Evolutionary conservation across 2,797 vertebrate genomes (phyloP).

Genomic region (Oreochromis grahami): DNA sequence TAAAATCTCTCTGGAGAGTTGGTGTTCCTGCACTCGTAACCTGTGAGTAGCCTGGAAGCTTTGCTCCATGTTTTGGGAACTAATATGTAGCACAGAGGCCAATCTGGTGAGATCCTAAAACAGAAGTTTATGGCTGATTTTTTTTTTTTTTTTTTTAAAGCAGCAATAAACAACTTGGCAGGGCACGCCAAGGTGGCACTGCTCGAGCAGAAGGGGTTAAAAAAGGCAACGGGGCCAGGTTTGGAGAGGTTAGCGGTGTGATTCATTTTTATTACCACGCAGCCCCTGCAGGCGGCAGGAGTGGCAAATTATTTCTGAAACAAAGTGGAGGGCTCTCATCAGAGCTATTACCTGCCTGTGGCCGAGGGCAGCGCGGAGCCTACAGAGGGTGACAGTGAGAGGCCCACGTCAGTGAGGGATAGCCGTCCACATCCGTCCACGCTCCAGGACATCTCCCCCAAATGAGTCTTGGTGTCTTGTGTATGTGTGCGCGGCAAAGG

Average conservation of each 20-base stretch:
- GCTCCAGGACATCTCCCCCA: slow-evolving; percentile 76
- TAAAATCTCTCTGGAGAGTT: slow-evolving; percentile 57
- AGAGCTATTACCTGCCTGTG: slow-evolving; percentile 83
- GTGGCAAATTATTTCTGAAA: slow-evolving; percentile 88
- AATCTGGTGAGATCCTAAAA: not conserved
- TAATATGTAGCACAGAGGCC: slow-evolving; percentile 1
- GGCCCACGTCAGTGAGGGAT: slow-evolving; percentile 74
- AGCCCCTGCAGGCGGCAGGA: slow-evolving; percentile 78
- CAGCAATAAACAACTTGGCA: not conserved
- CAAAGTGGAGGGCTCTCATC: slow-evolving; percentile 85
- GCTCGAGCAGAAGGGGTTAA: slow-evolving; percentile 60
- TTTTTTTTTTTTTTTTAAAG: not conserved
- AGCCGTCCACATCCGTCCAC: slow-evolving; percentile 76
- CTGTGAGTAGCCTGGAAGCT: slow-evolving; percentile 46
- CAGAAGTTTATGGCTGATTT: not conserved
- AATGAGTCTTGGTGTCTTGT: slow-evolving; percentile 61
- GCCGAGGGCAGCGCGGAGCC: slow-evolving; percentile 69
- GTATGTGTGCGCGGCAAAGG: not conserved
- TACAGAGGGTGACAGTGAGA: slow-evolving; percentile 75
- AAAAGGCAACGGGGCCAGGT: slow-evolving; percentile 50
- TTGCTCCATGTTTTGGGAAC: not conserved
- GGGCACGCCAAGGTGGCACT: not conserved
- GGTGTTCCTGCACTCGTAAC: slow-evolving; percentile 32
- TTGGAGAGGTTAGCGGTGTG: slow-evolving; percentile 80
- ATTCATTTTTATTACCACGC: slow-evolving; percentile 84